These are phyloP conservation scores for Microctenopoma lineatum DNA, from an alignment of 2,797 vertebrate genomes.

Conservation along the genomic window DNA sequence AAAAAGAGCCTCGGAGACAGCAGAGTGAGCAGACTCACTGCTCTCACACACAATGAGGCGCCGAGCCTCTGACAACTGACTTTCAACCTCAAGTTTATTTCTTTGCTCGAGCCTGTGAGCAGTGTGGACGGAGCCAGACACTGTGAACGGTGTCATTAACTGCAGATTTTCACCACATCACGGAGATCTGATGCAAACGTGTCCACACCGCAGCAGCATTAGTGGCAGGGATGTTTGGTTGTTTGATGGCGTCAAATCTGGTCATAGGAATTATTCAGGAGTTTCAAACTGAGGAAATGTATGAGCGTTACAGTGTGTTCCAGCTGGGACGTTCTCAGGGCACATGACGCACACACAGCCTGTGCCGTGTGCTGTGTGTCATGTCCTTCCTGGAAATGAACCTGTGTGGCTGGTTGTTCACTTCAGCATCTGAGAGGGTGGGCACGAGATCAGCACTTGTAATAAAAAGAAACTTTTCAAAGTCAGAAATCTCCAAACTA, in stretches of 20 bases:
- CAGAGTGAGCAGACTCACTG: constrained; percentile 40
- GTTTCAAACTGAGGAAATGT: too few relatives aligned
- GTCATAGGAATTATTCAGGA: too few relatives aligned
- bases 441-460: background rate
- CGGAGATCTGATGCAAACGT: background rate
- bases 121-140: background rate
- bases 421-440: background rate
- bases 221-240: background rate
- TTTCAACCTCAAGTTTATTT: constrained; percentile 62
- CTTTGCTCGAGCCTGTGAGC: constrained; percentile 40
- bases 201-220: background rate
- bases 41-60: constrained; percentile 63
- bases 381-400: background rate
- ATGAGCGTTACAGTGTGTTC: background rate
- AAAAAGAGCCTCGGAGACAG: constrained; percentile 12
- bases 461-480: background rate
- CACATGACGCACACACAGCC: background rate
- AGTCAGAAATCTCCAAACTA: constrained; percentile 2
- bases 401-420: background rate
- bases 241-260: too few relatives aligned
- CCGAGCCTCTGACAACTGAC: constrained; percentile 39
- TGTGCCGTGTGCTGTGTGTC: background rate
- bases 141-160: background rate
- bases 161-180: background rate
- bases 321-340: background rate